Base-by-base conservation (phyloP, 2,797 vertebrate genomes). In the Coluber constrictor region DNA sequence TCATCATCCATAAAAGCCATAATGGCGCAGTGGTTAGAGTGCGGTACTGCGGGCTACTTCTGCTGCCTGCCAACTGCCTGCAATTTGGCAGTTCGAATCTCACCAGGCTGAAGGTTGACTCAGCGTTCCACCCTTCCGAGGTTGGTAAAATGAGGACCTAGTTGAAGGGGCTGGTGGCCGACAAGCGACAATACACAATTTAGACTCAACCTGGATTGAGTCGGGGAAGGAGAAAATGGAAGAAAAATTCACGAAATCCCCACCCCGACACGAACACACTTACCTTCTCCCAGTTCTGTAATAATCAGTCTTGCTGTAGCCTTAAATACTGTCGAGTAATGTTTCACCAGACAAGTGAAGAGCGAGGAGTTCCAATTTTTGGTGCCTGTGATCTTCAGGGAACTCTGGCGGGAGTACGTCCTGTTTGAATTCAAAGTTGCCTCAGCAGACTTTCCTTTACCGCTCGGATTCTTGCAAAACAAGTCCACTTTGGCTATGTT, bases 291-390 rank as follows among this genome's bases (percentile, higher is more conserved):
- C 1, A 37, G 1, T 20, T 25, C 18, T 3, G 51, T 0, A 29
- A 95, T 18, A 88, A 0, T 0, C 79, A 98, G 61, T 0, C 4
- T 12, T 0, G 18, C 0, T 0, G 0, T 89, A 2, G 0, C 0
- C 12, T 0, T 89, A 63, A 90, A 0, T 0, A 90, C 92, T 0
- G 59, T 60, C 12, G 5, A 90, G 0, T 97, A 94, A 0, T 97
- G 97, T 61, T 93, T 43, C 91, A 97, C 97, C 11, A 0, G 23
- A 89, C 97, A 98, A 89, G 91, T 94, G 87, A 97, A 54, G 29
- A 0, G 0, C 0, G 94, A 93, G 0, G 93, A 51, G 1, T 97
- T 97, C 93, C 66, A 97, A 83, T 96, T 94, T 89, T 54, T 91
- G 0, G 89, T 95, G 0, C 86, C 93, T 2, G 92, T 57, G 20